A percentile compares a stretch with the other conserved stretches of the same genome.
phyloP scores from a whole-genome alignment of 1,140 invertebrate species.

The Apis dorsata region DNA sequence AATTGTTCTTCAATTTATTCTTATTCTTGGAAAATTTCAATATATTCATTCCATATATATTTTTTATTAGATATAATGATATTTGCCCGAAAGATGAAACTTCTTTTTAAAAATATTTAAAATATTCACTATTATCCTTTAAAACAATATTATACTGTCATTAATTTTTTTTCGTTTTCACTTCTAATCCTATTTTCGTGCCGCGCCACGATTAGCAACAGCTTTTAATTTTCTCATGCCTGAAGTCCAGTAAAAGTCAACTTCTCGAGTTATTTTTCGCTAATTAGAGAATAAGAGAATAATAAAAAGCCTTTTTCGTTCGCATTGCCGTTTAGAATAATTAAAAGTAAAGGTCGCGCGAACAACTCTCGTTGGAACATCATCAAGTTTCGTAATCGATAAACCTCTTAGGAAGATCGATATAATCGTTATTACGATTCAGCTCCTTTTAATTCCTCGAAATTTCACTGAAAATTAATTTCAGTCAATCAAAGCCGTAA shows the following conservation, averaged over 20 bases:
- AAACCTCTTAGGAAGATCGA: neutral
- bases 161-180: neutral
- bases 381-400: neutral
- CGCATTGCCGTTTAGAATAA: slow-evolving; percentile 7
- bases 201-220: neutral
- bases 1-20: neutral
- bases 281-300: too few species aligned
- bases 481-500: neutral
- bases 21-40: neutral
- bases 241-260: neutral
- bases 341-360: slow-evolving; percentile 8
- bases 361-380: slow-evolving; percentile 1
- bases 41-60: neutral
- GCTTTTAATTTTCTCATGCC: slow-evolving; percentile 6
- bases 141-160: neutral
- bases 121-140: neutral
- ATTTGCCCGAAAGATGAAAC: neutral
- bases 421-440: neutral
- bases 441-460: too few species aligned
- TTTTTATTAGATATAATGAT: neutral
- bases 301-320: slow-evolving; percentile 1
- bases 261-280: neutral
- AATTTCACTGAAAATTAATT: neutral
- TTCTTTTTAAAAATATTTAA: too few species aligned
- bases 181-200: neutral